Conservation (phyloP, 2,113 vertebrate genomes). For the Uria aalge region DNA sequence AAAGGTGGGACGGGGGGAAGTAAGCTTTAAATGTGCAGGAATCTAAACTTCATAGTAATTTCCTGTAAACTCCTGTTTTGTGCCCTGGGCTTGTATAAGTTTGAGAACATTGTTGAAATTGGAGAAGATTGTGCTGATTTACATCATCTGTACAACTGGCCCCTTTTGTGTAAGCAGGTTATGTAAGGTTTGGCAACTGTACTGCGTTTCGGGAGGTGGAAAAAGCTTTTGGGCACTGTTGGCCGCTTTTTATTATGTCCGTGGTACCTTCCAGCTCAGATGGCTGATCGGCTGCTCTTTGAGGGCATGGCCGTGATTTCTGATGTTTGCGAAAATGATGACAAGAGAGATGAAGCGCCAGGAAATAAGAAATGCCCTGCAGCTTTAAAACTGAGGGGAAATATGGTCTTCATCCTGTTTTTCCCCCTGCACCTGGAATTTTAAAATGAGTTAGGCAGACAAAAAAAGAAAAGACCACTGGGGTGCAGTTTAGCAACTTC, state of each 20-base stretch:
- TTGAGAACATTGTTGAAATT: neutral
- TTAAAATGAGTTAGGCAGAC: neutral
- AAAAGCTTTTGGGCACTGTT: neutral
- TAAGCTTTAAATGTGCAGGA: neutral
- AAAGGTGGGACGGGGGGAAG: neutral
- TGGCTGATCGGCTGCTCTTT: neutral
- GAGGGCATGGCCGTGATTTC: neutral
- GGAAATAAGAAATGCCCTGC: slow-evolving; percentile 10
- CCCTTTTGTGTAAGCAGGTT: slow-evolving; percentile 34
- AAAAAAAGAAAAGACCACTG: neutral
- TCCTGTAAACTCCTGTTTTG: slow-evolving; percentile 17
- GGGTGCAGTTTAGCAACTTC: neutral
- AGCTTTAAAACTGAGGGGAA: neutral
- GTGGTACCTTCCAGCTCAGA: neutral
- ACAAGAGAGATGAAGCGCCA: neutral
- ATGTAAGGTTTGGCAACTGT: slow-evolving; percentile 31
- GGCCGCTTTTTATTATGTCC: neutral
- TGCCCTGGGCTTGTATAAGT: slow-evolving; percentile 15
- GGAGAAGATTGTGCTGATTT: slow-evolving; percentile 24
- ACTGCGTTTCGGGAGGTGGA: neutral
- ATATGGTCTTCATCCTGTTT: neutral
- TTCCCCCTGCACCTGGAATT: slow-evolving; percentile 25
- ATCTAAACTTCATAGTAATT: neutral
- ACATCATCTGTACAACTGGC: neutral
- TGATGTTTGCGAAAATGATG: neutral